Conservation (phyloP, 2,888 invertebrate genomes). For the Meta bourneti region DNA sequence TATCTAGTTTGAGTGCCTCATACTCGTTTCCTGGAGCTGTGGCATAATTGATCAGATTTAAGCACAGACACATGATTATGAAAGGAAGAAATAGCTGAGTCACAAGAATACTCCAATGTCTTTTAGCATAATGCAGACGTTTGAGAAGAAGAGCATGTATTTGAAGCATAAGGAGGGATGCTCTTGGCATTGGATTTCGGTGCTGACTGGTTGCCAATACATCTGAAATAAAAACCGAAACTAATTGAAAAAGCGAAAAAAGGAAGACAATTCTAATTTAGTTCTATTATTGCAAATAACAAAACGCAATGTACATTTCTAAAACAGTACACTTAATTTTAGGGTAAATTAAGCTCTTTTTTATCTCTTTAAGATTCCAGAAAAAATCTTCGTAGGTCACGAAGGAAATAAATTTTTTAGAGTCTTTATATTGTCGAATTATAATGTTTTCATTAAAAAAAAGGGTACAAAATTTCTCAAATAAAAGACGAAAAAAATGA, state of each 20-base stretch:
- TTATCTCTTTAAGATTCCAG: too few species aligned
- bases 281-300: too few species aligned
- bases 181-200: neutral
- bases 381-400: too few species aligned
- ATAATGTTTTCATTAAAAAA: neutral
- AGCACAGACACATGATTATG: conserved; percentile 46
- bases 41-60: conserved; percentile 9
- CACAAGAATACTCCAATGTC: conserved; percentile 81
- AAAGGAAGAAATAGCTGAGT: conserved; percentile 77
- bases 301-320: too few species aligned
- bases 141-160: conserved; percentile 80
- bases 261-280: too few species aligned
- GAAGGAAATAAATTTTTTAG: neutral
- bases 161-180: conserved; percentile 1
- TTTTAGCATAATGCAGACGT: conserved; percentile 81
- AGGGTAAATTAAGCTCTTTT: too few species aligned
- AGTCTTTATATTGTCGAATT: neutral
- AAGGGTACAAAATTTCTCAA: too few species aligned
- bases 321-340: too few species aligned
- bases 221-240: neutral
- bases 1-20: conserved; percentile 49
- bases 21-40: neutral
- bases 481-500: too few species aligned
- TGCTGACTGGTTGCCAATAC: neutral
- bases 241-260: too few species aligned